Base-by-base conservation (phyloP, 2,113 vertebrate genomes). In the Fregetta grallaria region DNA sequence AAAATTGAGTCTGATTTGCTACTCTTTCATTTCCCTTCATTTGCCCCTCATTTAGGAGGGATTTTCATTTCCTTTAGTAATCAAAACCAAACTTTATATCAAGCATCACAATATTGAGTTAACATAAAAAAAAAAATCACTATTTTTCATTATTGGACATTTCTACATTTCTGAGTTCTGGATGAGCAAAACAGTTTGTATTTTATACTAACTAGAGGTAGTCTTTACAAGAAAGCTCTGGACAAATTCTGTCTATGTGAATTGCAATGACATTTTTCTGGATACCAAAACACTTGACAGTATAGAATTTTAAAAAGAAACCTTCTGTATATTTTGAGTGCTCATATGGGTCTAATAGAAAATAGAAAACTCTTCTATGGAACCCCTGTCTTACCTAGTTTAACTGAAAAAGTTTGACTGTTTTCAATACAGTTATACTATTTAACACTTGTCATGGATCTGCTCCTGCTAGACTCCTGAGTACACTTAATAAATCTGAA, bases 1-100 rank as follows among this genome's bases (percentile, higher is more conserved):
- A 95, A 96, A 95, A 94, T 87, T 70, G 89, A 90, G 23, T 92
- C 17, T 76, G 55, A 47, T 91, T 86, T 86, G 27, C 40, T 67
- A 9, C 63, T 50, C 20, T 74, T 70, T 65, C 11, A 1, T 68
- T 96, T 93, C 34, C 30, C 10, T 13, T 90, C 17, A 36, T 87
- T 79, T 90, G 11, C 17, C 26, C 34, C 30, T 86, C 65, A 49
- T 93, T 81, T 61, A 34, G 16, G 32, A 87, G 7, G 29, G 27
- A 80, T 83, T 90, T 94, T 84, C 11, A 80, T 92, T 92, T 89
- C 22, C 21, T 63, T 91, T 67, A 71, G 15, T 65, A 88, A 83
- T 79, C 53, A 88, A 83, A 66, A 3, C 3, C 40, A 74, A 83
- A 49, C 2, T 42, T 82, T 13, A 17, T 63, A 61, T 22, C 6